Base-by-base conservation (phyloP, 2,797 vertebrate genomes). In the Strix occidentalis region DNA sequence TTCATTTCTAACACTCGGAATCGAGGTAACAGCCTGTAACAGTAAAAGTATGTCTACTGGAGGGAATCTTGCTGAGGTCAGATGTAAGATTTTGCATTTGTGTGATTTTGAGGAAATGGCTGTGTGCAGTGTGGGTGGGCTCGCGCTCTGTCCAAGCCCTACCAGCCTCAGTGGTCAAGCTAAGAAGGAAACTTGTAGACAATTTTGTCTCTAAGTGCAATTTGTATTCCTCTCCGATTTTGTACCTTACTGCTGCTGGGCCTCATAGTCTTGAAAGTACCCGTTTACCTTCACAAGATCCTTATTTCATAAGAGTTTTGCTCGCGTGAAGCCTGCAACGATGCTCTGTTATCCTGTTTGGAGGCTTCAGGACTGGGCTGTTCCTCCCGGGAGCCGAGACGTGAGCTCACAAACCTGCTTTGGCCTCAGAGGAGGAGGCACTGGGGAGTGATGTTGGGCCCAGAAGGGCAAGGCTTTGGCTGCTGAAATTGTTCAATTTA, bases 51-150 rank as follows among this genome's bases (percentile, higher is more conserved):
- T 96, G 93, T 96, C 92, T 96, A 13, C 94, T 95, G 87, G 83
- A 95, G 95, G 87, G 92, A 72, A 89, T 96, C 91, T 94, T 90
- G 88, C 95, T 94, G 94, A 95, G 87, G 87, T 95, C 88, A 74
- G 91, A 87, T 8, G 56, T 69, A 81, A 85, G 77, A 26, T 80
- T 74, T n/a, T 28, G 91, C 46, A 1, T 57, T 61, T 43, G 87
- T 35, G 87, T 48, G 84, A 58, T 61, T 31, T 18, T 4, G 35
- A 61, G 91, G 82, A 53, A 85, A 29, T 29, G 80, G 93, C 39
- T 70, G 72, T 25, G 77, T 31, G 87, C 93, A 65, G 16, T 1
- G n/a, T 97, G 95, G 94, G 96, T 97, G 96, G 96, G 79, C 94
- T 33, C 3, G 0, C 1, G 9, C 39, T 18, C 26, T 26, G 70